These are phyloP conservation scores for Erebia aethiops DNA, from an alignment of 2,888 invertebrate species.

Conservation along the genomic window DNA sequence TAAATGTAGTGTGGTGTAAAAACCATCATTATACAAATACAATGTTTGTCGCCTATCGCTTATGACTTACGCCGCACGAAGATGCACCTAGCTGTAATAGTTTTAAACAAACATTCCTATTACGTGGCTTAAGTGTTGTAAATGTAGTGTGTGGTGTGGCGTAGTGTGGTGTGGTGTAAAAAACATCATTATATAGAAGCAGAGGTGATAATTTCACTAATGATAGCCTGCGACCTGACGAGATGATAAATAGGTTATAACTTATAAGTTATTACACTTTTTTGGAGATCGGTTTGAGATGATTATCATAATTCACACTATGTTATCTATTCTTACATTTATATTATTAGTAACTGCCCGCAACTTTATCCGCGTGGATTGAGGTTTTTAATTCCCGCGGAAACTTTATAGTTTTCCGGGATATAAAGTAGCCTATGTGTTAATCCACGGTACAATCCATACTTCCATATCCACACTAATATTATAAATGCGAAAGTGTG, in stretches of 20 bases:
- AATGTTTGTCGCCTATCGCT: slow-evolving; percentile 6
- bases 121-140: slow-evolving; percentile 45
- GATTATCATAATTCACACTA: not conserved
- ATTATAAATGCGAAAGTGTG: too few relatives aligned
- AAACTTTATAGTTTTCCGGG: too few relatives aligned
- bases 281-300: slow-evolving; percentile 28
- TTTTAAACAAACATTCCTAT: slow-evolving; percentile 78
- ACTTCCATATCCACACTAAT: too few relatives aligned
- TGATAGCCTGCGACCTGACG: slow-evolving; percentile 45
- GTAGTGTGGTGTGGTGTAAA: slow-evolving; percentile 47
- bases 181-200: slow-evolving; percentile 61
- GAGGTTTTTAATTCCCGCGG: too few relatives aligned
- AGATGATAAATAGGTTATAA: slow-evolving; percentile 31
- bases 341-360: too few relatives aligned
- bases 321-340: too few relatives aligned
- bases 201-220: slow-evolving; percentile 67
- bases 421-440: too few relatives aligned
- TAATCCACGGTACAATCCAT: too few relatives aligned
- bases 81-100: slow-evolving; percentile 57
- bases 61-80: slow-evolving; percentile 44
- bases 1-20: slow-evolving; percentile 46
- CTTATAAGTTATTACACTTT: slow-evolving; percentile 21
- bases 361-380: too few relatives aligned
- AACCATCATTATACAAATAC: slow-evolving; percentile 58
- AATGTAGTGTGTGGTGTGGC: slow-evolving; percentile 4